Percentiles rank a stretch among this genome's conserved stretches.
Evolutionary conservation across 1,140 invertebrate genomes (phyloP).

Genomic region (Lasaia peninsularis): DNA sequence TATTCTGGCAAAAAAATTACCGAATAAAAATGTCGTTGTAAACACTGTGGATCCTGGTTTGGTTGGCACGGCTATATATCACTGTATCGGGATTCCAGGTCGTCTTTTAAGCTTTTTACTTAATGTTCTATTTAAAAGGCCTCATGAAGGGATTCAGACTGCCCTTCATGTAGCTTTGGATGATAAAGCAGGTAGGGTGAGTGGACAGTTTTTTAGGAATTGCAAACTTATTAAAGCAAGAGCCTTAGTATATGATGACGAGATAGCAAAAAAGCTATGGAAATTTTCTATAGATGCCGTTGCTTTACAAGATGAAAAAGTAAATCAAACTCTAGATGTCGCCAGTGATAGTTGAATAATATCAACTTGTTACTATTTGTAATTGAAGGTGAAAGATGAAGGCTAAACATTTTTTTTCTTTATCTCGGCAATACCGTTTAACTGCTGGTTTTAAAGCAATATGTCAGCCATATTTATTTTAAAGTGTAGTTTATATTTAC

Average conservation of each 20-base stretch:
- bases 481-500: too few relatives aligned
- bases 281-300: constrained; percentile 37
- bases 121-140: constrained; percentile 41
- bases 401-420: too few relatives aligned
- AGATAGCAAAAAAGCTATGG: constrained; percentile 34
- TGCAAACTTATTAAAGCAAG: constrained; percentile 29
- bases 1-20: constrained; percentile 78
- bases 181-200: constrained; percentile 36
- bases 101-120: constrained; percentile 33
- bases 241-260: constrained; percentile 27
- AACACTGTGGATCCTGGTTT: constrained; percentile 80
- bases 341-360: not conserved
- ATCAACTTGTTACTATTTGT: too few relatives aligned
- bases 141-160: constrained; percentile 54
- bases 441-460: too few relatives aligned
- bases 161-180: constrained; percentile 43
- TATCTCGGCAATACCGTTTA: too few relatives aligned
- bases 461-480: too few relatives aligned
- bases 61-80: constrained; percentile 77
- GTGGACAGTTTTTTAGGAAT: constrained; percentile 58
- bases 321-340: constrained; percentile 17
- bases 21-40: constrained; percentile 76
- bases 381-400: too few relatives aligned
- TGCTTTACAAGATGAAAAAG: constrained; percentile 35
- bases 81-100: constrained; percentile 28